Evolutionary conservation across 1,140 invertebrate species (phyloP).

Genomic region (Aphelenchoides fujianensis): DNA sequence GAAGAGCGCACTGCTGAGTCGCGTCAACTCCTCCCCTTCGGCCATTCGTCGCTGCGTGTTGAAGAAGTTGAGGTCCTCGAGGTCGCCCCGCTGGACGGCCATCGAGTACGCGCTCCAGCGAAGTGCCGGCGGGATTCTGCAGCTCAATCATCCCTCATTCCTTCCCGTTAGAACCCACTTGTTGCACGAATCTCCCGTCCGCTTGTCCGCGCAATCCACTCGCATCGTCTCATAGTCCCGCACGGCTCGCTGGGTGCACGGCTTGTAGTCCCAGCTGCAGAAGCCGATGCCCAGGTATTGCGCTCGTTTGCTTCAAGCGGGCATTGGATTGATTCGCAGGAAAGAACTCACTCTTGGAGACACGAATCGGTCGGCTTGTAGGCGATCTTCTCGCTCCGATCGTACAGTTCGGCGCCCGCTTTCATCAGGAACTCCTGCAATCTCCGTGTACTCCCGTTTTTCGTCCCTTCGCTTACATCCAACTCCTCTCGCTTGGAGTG

Average conservation of each 20-base stretch:
- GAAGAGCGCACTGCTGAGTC: not conserved
- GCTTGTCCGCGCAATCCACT: not conserved
- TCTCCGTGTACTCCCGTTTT: not conserved
- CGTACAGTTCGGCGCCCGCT: not conserved
- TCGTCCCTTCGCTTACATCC: no score
- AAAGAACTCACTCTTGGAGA: not conserved
- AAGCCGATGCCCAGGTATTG: constrained; percentile 2
- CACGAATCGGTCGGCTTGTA: not conserved
- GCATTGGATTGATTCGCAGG: no score
- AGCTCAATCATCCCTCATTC: not conserved
- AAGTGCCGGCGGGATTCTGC: not conserved
- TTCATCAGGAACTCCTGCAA: not conserved
- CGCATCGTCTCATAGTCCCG: not conserved
- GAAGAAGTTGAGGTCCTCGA: constrained; percentile 16
- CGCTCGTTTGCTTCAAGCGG: not conserved
- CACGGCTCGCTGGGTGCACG: not conserved
- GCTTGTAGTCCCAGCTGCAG: constrained; percentile 6
- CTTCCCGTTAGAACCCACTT: no score
- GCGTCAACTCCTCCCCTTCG: not conserved
- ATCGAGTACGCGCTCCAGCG: not conserved
- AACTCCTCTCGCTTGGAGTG: not conserved
- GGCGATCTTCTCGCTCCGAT: not conserved
- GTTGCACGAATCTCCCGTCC: not conserved
- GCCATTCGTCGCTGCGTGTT: not conserved
- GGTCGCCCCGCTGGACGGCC: not conserved